Base-by-base conservation (phyloP, 2,797 vertebrate species). In the Glossophaga mutica region DNA sequence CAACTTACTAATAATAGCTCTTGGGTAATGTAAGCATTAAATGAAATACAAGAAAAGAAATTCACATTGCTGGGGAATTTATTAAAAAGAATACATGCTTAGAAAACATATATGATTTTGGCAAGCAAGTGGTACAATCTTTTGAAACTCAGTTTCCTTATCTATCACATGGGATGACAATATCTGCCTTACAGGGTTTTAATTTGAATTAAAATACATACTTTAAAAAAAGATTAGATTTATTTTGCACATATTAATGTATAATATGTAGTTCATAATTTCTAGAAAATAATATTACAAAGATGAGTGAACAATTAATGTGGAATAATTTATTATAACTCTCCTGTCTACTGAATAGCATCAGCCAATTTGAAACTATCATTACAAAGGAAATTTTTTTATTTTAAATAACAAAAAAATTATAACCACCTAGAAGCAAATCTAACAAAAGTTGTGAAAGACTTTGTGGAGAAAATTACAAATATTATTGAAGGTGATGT, bases 1-100 rank as follows among this genome's bases (percentile, higher is more conserved):
- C 14, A 90, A 90, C 26, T 48, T 97, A 92, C 12, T 3, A 2
- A 85, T 95, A 65, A 93, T 34, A 95, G 59, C 4, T 97, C 89
- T 94, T 81, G n/a, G 24, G 85, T 86, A 50, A 59, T 71, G 74
- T 46, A 21, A 67, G 55, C 10, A 76, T 96, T 84, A 97, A 97
- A 96, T 91, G 3, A 95, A 97, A 94, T 79, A 59, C 92, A 97
- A 94, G 84, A 88, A 6, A 95, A 90, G 50, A 87, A 83, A 46
- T 26, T 59, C 24, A 59, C 57, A 59, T 59, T 59, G 57, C 57
- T 57, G 11, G 57, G 57, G 57, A 3, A 59, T 59, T 59, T 59
- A 59, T 29, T 26, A 59, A 59, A 59, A 59, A 59, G 57, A 59
- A 59, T 59, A 59, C 29, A 79, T 73, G 15, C 2, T 89, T 57